These are phyloP conservation scores for Pygocentrus nattereri DNA, from an alignment of 2,797 vertebrate genomes.

Conservation along the genomic window DNA sequence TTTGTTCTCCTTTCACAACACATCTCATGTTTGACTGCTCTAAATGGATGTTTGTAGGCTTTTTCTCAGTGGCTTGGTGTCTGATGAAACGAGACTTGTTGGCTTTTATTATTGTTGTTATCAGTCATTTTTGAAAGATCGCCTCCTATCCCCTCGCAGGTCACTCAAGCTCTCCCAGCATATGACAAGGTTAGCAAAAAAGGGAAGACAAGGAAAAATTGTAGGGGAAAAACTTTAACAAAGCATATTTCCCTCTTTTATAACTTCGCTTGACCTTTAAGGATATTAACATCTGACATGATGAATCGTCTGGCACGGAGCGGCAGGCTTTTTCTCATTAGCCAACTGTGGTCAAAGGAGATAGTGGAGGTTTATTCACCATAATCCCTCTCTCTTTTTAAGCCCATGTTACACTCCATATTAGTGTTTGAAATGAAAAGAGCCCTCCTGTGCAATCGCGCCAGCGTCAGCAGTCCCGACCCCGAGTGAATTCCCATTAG, in stretches of 20 bases:
- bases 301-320: constrained; percentile 67
- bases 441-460: constrained; percentile 57
- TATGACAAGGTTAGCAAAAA: constrained; percentile 68
- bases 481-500: constrained; percentile 71
- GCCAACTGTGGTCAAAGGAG: constrained; percentile 65
- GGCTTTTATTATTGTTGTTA: constrained; percentile 68
- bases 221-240: constrained; percentile 69
- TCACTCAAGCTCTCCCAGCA: constrained; percentile 53
- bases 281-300: constrained; percentile 75
- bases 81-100: constrained; percentile 60
- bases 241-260: constrained; percentile 74
- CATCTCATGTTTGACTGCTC: constrained; percentile 11
- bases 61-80: constrained; percentile 41
- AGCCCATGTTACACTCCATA: constrained; percentile 60
- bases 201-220: constrained; percentile 51
- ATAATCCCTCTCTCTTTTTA: constrained; percentile 57
- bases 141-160: constrained; percentile 48
- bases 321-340: constrained; percentile 61
- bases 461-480: constrained; percentile 68
- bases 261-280: constrained; percentile 77
- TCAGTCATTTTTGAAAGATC: constrained; percentile 72
- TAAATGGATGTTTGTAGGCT: constrained; percentile 45
- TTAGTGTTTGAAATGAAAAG: constrained; percentile 69
- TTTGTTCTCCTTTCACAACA: not conserved
- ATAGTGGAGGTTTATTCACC: constrained; percentile 59